phyloP scores from a whole-genome alignment of 2,113 vertebrate species.

The Psilopogon haemacephalus region DNA sequence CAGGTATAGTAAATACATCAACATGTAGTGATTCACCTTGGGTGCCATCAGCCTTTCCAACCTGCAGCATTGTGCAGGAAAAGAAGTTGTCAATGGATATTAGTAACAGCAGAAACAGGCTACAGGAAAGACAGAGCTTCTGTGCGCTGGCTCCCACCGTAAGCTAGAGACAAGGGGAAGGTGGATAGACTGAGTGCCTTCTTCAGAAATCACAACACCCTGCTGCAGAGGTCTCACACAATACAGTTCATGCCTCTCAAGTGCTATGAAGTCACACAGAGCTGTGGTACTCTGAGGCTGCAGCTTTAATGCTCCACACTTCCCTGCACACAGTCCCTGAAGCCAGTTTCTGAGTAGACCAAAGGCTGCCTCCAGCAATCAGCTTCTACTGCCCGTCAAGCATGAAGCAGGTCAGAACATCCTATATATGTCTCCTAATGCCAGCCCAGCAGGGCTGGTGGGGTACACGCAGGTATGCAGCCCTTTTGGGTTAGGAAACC shows the following conservation, averaged over 20 bases:
- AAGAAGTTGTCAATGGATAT: background rate
- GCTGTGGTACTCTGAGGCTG: background rate
- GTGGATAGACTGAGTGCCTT: background rate
- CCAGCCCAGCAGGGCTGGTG: background rate
- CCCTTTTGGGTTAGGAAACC: background rate
- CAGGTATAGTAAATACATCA: constrained; percentile 44
- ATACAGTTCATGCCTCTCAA: background rate
- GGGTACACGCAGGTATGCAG: background rate
- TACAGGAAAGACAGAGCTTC: background rate
- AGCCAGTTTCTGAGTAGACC: background rate
- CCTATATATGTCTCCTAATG: background rate
- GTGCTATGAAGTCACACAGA: background rate
- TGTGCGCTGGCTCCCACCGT: background rate
- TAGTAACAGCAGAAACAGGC: background rate
- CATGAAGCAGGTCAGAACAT: background rate
- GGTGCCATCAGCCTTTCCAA: constrained; percentile 2
- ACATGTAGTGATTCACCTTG: background rate
- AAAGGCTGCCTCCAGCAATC: background rate
- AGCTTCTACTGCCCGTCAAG: accelerated
- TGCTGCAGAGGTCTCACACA: background rate
- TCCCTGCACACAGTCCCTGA: background rate
- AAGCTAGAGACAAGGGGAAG: background rate
- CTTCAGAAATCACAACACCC: background rate
- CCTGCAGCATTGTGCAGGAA: background rate
- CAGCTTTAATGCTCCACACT: background rate